These are phyloP conservation scores for Polydrusus pterygomalis DNA, from an alignment of 2,888 invertebrate species.

Conservation along the genomic window DNA sequence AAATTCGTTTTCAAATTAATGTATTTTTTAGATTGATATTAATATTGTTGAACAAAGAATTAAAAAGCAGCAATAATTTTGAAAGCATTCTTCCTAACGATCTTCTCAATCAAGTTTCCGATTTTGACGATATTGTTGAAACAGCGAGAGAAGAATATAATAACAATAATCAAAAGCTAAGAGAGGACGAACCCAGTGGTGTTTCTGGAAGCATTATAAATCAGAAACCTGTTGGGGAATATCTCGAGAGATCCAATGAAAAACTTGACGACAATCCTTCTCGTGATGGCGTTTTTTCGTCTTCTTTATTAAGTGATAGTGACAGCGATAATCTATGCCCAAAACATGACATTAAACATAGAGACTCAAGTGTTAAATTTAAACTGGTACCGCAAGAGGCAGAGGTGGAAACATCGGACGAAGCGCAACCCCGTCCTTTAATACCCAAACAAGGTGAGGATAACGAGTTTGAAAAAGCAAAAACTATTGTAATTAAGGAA, in stretches of 20 bases:
- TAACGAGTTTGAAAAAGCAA: constrained; percentile 18
- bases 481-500: constrained; percentile 38
- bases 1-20: neutral
- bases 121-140: constrained; percentile 61
- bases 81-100: neutral
- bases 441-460: constrained; percentile 26
- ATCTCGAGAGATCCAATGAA: constrained; percentile 21
- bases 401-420: constrained; percentile 9
- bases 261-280: constrained; percentile 12
- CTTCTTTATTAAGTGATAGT: constrained; percentile 31
- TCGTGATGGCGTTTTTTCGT: constrained; percentile 46
- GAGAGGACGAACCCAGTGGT: neutral
- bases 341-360: constrained; percentile 47
- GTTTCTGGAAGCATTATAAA: neutral
- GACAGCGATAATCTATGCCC: constrained; percentile 27
- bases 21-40: constrained; percentile 26
- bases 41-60: constrained; percentile 9
- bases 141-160: constrained; percentile 27
- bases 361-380: constrained; percentile 24
- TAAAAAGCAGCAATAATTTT: constrained; percentile 10
- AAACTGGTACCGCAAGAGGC: constrained; percentile 21
- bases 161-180: neutral
- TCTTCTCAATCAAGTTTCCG: constrained; percentile 56
- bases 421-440: constrained; percentile 1
- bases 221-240: neutral